These are phyloP conservation scores for Megalops cyprinoides DNA, from an alignment of 2,797 vertebrate species.

Conservation along the genomic window DNA sequence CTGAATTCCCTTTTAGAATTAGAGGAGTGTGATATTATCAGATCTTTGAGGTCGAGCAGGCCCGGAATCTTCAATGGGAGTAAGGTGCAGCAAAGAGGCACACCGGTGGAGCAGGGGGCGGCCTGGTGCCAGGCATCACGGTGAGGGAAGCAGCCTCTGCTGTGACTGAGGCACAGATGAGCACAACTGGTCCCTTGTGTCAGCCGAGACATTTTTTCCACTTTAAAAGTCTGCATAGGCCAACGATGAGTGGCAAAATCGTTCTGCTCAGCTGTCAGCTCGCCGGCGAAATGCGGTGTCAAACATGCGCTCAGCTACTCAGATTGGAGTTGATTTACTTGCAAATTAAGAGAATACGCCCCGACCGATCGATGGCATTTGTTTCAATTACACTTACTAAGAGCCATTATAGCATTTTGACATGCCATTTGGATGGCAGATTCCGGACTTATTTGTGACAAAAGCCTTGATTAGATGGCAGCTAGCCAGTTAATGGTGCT, in stretches of 20 bases:
- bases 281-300: slow-evolving; percentile 61
- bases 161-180: not conserved
- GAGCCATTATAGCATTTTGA: slow-evolving; percentile 56
- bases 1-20: slow-evolving; percentile 46
- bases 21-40: slow-evolving; percentile 47
- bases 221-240: not conserved
- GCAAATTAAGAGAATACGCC: slow-evolving; percentile 54
- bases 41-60: slow-evolving; percentile 32
- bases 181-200: not conserved
- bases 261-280: slow-evolving; percentile 57
- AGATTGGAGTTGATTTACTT: slow-evolving; percentile 63
- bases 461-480: slow-evolving; percentile 56
- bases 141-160: not conserved
- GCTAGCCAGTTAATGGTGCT: slow-evolving; percentile 43
- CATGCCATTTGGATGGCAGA: slow-evolving; percentile 49
- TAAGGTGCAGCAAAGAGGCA: not conserved
- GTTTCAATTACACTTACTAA: slow-evolving; percentile 71
- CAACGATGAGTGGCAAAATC: slow-evolving; percentile 32
- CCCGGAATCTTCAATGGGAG: not conserved
- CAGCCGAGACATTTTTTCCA: not conserved
- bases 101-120: not conserved
- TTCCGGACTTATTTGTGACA: slow-evolving; percentile 46
- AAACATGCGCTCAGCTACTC: slow-evolving; percentile 49
- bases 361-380: slow-evolving; percentile 62
- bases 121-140: not conserved